Conservation (phyloP, 1,140 invertebrate genomes). For the Drosophila sproati region DNA sequence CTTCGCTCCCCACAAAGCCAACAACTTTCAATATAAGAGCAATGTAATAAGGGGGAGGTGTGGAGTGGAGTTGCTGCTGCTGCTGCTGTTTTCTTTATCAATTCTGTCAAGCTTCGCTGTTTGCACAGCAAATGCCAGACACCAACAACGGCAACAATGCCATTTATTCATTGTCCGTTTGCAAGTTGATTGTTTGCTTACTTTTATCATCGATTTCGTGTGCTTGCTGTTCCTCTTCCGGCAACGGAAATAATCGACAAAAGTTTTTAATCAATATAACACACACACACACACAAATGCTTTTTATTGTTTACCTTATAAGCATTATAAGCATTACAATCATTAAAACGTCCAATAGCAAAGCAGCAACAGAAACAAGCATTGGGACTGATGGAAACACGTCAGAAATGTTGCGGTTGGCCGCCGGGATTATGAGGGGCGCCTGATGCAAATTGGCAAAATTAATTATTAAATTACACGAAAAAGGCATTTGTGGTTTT, state of each 20-base stretch:
- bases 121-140: constrained; percentile 52
- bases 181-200: constrained; percentile 54
- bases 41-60: background rate
- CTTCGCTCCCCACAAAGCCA: constrained; percentile 2
- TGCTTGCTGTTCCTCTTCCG: constrained; percentile 3
- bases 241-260: constrained; percentile 56
- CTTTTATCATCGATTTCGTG: constrained; percentile 53
- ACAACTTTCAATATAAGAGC: constrained; percentile 41
- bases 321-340: constrained; percentile 37
- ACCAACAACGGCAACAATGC: constrained; percentile 22
- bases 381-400: constrained; percentile 11
- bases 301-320: constrained; percentile 34
- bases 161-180: constrained; percentile 50
- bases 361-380: constrained; percentile 7
- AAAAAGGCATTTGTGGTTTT: constrained; percentile 55
- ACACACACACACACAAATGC: constrained; percentile 10
- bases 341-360: constrained; percentile 29
- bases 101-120: constrained; percentile 46
- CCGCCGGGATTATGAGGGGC: constrained; percentile 42
- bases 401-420: constrained; percentile 41
- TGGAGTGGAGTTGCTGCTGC: background rate
- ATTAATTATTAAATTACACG: constrained; percentile 61
- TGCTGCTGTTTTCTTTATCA: constrained; percentile 46
- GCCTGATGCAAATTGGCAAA: constrained; percentile 57
- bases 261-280: constrained; percentile 54